Evolutionary conservation across 2,113 vertebrate species (phyloP), one percentile per base, ranked within the genome.

Genomic region (Halcyon senegalensis): DNA sequence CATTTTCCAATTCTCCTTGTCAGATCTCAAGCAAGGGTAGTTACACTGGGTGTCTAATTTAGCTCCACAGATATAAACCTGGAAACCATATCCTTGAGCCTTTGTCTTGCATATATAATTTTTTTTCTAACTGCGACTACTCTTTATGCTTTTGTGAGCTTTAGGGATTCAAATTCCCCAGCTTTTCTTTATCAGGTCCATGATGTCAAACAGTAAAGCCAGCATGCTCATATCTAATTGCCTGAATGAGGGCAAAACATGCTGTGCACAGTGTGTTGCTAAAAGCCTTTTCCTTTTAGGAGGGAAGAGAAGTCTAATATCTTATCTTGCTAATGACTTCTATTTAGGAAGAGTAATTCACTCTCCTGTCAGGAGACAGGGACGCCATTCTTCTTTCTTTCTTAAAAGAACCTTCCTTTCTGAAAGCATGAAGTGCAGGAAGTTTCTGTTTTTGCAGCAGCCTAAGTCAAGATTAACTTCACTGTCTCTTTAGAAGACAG

Each of bases 271-370:
- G 10, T 72, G 19, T 84, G 68, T 56, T 81, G 60, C 76, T 94
- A 93, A 96, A 90, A 96, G 93, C 83, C 82, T 96, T 94, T 95
- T 88, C 53, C 76, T 93, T 93, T 92, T 62, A 84, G 85, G 51
- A 64, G 30, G 73, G 60, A 88, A 78, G 39, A 87, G 83, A 89
- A 37, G 46, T 94, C 79, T 72, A 27, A 84, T 67, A 79, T 90
- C 79, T 89, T 68, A 87, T 66, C 91, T 84, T 81, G 35, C 60
- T 96, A 84, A 94, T 92, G 88, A 78, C 90, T 70, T 64, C 55
- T 90, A 60, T 72, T 90, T 81, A 92, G 60, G 66, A 87, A 68
- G 76, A 84, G 75, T 72, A 56, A 58, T 63, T 33, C 2, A 3
- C 16, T 51, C 37, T 62, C 6, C 35, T 53, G 23, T 59, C 78